A percentile compares a stretch with the other conserved stretches of the same genome.
These are phyloP conservation scores for Aleiodes leptofemur DNA, from an alignment of 2,888 invertebrate genomes.

Conservation along the genomic window DNA sequence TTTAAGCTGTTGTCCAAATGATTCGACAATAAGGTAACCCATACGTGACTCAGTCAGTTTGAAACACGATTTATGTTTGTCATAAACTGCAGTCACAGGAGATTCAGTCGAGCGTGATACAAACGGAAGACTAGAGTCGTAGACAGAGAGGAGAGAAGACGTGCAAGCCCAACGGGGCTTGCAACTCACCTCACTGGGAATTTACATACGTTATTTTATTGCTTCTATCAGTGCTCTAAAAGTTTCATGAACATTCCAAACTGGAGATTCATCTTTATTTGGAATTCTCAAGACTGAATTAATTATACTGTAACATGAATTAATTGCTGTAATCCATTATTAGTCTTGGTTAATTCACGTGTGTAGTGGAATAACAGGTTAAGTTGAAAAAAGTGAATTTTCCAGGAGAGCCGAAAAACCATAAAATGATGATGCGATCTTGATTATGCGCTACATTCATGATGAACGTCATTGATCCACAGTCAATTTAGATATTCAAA, in stretches of 20 bases:
- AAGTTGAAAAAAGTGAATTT: no score
- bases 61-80: conserved; percentile 52
- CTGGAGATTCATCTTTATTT: conserved; percentile 2
- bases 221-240: conserved; percentile 31
- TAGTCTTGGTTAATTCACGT: no score
- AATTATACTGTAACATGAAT: not conserved
- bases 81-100: conserved; percentile 53
- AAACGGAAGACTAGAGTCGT: not conserved
- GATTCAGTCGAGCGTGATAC: conserved; percentile 44
- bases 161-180: not conserved
- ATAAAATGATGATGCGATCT: no score
- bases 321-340: no score
- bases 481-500: no score
- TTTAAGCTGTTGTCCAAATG: conserved; percentile 14
- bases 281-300: not conserved
- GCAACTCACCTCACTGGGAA: conserved; percentile 5
- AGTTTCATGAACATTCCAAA: conserved; percentile 35
- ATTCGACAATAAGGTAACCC: conserved; percentile 46
- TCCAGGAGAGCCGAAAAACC: no score
- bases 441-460: no score
- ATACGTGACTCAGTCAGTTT: conserved; percentile 35
- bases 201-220: conserved; percentile 45
- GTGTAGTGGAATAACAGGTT: no score
- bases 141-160: not conserved
- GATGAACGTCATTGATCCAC: no score